Percentiles rank a stretch among this genome's conserved stretches.
These are phyloP conservation scores for Thecophora atra DNA, from an alignment of 2,888 invertebrate species.

Conservation along the genomic window DNA sequence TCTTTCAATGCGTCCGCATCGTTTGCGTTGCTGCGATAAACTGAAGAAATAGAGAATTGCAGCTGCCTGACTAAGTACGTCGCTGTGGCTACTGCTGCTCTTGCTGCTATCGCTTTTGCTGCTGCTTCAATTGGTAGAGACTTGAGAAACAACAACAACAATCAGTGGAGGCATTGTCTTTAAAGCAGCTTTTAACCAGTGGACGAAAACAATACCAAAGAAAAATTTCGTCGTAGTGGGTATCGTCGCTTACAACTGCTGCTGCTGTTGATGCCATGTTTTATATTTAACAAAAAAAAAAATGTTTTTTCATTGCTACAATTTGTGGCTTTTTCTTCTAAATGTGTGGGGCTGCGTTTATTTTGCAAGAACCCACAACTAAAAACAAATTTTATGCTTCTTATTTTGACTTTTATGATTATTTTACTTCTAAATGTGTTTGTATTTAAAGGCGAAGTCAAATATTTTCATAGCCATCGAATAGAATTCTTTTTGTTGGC, in stretches of 20 bases:
- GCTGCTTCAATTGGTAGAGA: conserved; percentile 3
- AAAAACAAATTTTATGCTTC: no score
- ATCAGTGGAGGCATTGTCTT: not conserved
- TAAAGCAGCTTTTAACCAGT: not conserved
- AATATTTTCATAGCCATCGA: no score
- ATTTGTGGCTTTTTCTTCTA: conserved; percentile 2
- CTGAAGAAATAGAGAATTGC: conserved; percentile 64
- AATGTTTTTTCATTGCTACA: conserved; percentile 6
- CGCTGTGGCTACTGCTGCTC: conserved; percentile 4
- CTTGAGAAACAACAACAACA: conserved; percentile 9
- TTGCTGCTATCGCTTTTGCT: not conserved
- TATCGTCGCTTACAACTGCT: not conserved
- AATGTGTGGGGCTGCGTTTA: no score
- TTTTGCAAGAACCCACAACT: no score
- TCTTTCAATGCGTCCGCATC: conserved; percentile 59
- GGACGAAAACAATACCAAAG: not conserved
- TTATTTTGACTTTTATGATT: no score
- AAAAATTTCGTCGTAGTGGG: not conserved
- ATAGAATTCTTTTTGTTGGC: no score
- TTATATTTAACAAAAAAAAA: not conserved
- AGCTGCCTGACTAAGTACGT: conserved; percentile 57
- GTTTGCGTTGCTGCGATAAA: conserved; percentile 65
- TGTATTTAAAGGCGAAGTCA: no score
- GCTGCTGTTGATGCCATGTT: not conserved
- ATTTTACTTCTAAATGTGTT: no score